Evolutionary conservation across 2,113 vertebrate genomes (phyloP).

Genomic region (Malurus alboscapulatus): DNA sequence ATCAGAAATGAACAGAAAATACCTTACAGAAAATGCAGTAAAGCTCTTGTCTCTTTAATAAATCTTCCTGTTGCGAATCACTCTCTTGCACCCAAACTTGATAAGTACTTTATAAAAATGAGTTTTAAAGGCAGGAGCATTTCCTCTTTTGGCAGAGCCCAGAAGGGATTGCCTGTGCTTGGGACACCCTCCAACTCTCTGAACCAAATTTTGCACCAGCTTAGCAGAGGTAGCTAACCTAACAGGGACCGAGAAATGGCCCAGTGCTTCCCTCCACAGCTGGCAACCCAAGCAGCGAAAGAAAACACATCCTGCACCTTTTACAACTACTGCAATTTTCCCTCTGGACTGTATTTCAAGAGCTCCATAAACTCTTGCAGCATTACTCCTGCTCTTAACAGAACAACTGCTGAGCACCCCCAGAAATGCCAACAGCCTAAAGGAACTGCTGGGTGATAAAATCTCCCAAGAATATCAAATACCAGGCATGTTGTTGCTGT

Average conservation of each 20-base stretch:
- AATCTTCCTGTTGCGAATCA: neutral
- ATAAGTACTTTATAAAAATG: neutral
- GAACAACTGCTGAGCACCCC: neutral
- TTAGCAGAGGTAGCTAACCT: neutral
- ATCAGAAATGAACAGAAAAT: neutral
- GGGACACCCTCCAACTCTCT: neutral
- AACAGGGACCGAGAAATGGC: neutral
- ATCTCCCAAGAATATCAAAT: neutral
- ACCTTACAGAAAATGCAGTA: neutral
- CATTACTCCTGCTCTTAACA: neutral
- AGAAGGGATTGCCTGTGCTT: neutral
- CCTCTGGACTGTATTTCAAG: neutral
- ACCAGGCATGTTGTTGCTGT: neutral
- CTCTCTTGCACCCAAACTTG: neutral
- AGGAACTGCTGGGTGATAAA: neutral
- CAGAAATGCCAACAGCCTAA: neutral
- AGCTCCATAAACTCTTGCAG: neutral
- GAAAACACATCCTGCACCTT: neutral
- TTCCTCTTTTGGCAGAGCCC: neutral
- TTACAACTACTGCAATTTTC: neutral
- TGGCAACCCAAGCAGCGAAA: neutral
- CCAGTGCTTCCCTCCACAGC: neutral
- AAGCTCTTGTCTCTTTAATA: neutral
- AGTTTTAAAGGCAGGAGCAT: neutral
- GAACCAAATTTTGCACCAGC: neutral